These are phyloP conservation scores for Pollenia labialis DNA, from an alignment of 2,888 invertebrate genomes.

Conservation along the genomic window DNA sequence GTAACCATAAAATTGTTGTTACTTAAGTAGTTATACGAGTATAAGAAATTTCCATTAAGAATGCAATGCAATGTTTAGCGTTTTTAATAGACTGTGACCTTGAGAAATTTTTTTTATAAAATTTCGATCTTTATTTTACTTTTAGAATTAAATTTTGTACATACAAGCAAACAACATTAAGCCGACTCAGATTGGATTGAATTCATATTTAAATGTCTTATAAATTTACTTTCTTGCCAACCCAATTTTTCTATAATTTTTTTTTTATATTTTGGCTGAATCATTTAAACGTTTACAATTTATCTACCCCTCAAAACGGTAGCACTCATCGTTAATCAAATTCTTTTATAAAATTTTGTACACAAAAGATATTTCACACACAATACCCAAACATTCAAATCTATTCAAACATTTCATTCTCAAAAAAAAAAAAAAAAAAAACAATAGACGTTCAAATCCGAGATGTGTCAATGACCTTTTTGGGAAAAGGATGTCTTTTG, in stretches of 20 bases:
- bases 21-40: no score
- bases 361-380: slow-evolving; percentile 41
- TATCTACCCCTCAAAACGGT: slow-evolving; percentile 51
- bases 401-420: slow-evolving; percentile 30
- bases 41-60: no score
- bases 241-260: slow-evolving; percentile 8
- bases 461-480: slow-evolving; percentile 56
- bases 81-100: no score
- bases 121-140: no score
- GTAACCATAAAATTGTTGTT: no score
- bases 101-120: no score
- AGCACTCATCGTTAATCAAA: slow-evolving; percentile 66
- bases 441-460: neutral
- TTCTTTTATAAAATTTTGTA: slow-evolving; percentile 37
- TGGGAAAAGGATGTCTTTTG: slow-evolving; percentile 32
- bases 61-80: no score
- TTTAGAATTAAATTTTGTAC: no score
- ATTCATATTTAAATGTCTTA: neutral
- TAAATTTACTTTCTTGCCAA: slow-evolving; percentile 1
- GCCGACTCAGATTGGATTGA: no score
- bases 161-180: no score
- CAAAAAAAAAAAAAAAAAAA: neutral
- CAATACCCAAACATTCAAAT: neutral
- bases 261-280: slow-evolving; percentile 31
- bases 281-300: slow-evolving; percentile 26